Conservation (phyloP, 1,140 invertebrate species). For the Procambarus clarkii region DNA sequence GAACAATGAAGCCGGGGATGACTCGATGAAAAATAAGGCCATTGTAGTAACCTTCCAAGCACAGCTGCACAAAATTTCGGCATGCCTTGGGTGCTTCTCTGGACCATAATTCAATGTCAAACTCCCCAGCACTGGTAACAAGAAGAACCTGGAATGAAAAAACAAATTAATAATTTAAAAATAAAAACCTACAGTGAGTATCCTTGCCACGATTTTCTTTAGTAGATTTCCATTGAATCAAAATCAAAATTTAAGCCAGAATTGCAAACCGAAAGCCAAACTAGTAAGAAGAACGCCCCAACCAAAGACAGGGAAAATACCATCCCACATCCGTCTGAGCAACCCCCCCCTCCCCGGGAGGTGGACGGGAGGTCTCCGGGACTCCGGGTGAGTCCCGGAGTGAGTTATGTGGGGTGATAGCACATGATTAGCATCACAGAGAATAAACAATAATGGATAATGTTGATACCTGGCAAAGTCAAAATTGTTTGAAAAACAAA, state of each 20-base stretch:
- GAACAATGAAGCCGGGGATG: constrained; percentile 93
- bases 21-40: constrained; percentile 93
- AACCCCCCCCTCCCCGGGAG: no score
- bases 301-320: no score
- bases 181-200: not conserved
- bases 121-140: constrained; percentile 94
- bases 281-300: no score
- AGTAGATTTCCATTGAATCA: not conserved
- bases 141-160: constrained; percentile 85
- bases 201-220: not conserved
- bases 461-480: no score
- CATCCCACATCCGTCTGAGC: no score
- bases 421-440: no score
- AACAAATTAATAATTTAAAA: not conserved
- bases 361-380: no score
- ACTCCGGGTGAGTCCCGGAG: no score
- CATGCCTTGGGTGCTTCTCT: constrained; percentile 97
- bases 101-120: constrained; percentile 98
- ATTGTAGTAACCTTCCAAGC: constrained; percentile 97
- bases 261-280: no score
- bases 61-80: constrained; percentile 97
- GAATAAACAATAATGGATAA: no score
- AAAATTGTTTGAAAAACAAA: no score
- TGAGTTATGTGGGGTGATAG: no score
- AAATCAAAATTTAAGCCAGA: not conserved